Conservation (phyloP, 2,797 vertebrate genomes). For the Rhinogobio ventralis region DNA sequence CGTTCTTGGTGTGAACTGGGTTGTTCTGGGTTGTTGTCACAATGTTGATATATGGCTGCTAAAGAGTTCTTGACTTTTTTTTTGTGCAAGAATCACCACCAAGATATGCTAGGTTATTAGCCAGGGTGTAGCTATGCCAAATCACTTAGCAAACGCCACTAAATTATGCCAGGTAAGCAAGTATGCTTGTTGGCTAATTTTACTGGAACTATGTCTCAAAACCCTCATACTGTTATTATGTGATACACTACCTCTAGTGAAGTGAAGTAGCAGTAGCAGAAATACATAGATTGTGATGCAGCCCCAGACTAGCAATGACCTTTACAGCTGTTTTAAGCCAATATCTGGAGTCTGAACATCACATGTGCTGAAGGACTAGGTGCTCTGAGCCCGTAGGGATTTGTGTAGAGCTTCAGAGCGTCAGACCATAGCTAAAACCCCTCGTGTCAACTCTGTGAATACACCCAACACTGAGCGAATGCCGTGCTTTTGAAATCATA, state of each 20-base stretch:
- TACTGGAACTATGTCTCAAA: neutral
- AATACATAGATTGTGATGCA: neutral
- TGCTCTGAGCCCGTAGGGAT: slow-evolving; percentile 23
- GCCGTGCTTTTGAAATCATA: slow-evolving; percentile 28
- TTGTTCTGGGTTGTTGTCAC: neutral
- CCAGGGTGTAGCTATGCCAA: neutral
- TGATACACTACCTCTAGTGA: neutral
- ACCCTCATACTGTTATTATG: neutral
- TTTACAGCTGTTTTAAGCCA: slow-evolving; percentile 28
- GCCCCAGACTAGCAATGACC: slow-evolving; percentile 9
- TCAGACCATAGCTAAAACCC: slow-evolving; percentile 36
- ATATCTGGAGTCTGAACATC: slow-evolving; percentile 29
- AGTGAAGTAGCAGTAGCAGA: neutral
- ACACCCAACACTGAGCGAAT: slow-evolving; percentile 5
- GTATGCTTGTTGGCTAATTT: neutral
- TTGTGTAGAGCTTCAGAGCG: slow-evolving; percentile 16
- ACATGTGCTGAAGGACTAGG: slow-evolving; percentile 4
- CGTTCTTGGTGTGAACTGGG: too few relatives aligned
- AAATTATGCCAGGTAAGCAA: neutral
- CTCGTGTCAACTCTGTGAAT: slow-evolving; percentile 28
- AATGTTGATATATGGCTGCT: neutral
- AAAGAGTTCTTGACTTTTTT: too few relatives aligned
- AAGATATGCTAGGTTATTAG: neutral
- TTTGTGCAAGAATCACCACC: neutral
- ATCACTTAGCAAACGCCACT: neutral